These are phyloP conservation scores for Sphaeramia orbicularis DNA, from an alignment of 2,797 vertebrate species.

Conservation along the genomic window DNA sequence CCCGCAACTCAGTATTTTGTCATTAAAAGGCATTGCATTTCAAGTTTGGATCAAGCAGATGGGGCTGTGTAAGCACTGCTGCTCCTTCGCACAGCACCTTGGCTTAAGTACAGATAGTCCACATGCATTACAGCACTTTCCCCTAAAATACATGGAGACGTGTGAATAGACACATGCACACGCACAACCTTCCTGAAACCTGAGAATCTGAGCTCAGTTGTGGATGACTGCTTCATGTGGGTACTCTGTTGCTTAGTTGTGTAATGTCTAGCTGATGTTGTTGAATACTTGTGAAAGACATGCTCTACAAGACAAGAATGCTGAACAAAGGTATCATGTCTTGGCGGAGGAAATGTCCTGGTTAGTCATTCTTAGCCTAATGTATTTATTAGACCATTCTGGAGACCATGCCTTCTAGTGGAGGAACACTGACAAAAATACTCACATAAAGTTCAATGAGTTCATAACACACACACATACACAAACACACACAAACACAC, in stretches of 20 bases:
- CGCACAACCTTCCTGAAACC: slow-evolving; percentile 55
- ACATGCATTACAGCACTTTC: slow-evolving; percentile 63
- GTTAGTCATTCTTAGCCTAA: slow-evolving; percentile 30
- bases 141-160: slow-evolving; percentile 3
- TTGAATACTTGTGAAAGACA: slow-evolving; percentile 48
- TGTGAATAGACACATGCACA: slow-evolving; percentile 13
- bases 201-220: slow-evolving; percentile 48
- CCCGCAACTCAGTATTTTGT: slow-evolving; percentile 78
- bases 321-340: slow-evolving; percentile 34
- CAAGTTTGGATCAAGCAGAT: slow-evolving; percentile 80
- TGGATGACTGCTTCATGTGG: slow-evolving; percentile 60
- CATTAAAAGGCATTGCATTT: slow-evolving; percentile 84
- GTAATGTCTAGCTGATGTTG: slow-evolving; percentile 46
- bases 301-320: slow-evolving; percentile 40
- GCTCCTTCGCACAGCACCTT: slow-evolving; percentile 72
- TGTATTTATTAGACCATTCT: slow-evolving; percentile 34
- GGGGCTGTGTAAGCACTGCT: slow-evolving; percentile 74
- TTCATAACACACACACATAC: slow-evolving; percentile 33
- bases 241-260: slow-evolving; percentile 45
- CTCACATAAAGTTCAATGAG: slow-evolving; percentile 61
- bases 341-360: slow-evolving; percentile 11
- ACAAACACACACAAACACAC: slow-evolving; percentile 24
- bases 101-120: slow-evolving; percentile 74
- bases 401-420: slow-evolving; percentile 34
- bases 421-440: slow-evolving; percentile 39